phyloP scores from a whole-genome alignment of 1,140 invertebrate species.

The Sarcophaga peregrina region DNA sequence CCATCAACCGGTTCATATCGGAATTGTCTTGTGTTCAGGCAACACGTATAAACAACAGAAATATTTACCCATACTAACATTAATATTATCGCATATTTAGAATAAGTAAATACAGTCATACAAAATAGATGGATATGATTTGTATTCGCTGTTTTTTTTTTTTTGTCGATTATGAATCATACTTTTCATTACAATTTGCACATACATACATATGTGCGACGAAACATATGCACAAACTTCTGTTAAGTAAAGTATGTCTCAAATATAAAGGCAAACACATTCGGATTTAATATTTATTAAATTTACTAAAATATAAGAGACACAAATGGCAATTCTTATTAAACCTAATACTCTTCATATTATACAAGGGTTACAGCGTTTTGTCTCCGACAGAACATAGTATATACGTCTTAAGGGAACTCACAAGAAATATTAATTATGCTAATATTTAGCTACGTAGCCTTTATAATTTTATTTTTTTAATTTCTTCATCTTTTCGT shows the following conservation, averaged over 20 bases:
- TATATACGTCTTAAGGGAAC: neutral
- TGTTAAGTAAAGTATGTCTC: too few relatives aligned
- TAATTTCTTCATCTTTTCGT: neutral
- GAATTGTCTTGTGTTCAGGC: neutral
- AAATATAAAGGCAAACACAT: too few relatives aligned
- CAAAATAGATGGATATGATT: neutral
- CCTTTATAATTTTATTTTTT: conserved; percentile 31
- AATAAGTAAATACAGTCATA: neutral
- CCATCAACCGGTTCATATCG: conserved; percentile 1
- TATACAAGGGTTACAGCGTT: too few relatives aligned
- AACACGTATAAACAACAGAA: neutral
- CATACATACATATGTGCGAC: neutral
- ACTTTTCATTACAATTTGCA: neutral
- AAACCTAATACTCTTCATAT: too few relatives aligned
- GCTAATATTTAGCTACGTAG: conserved; percentile 1
- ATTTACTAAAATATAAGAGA: too few relatives aligned
- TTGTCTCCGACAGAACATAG: too few relatives aligned
- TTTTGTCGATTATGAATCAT: neutral
- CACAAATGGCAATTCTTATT: too few relatives aligned
- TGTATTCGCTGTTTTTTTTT: neutral
- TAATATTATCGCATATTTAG: neutral
- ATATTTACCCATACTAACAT: neutral
- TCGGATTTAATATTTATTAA: too few relatives aligned
- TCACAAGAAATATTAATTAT: neutral
- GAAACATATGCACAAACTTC: neutral